Evolutionary conservation across 1,140 invertebrate species (phyloP).

Genomic region (Stratiolaelaps scimitus): DNA sequence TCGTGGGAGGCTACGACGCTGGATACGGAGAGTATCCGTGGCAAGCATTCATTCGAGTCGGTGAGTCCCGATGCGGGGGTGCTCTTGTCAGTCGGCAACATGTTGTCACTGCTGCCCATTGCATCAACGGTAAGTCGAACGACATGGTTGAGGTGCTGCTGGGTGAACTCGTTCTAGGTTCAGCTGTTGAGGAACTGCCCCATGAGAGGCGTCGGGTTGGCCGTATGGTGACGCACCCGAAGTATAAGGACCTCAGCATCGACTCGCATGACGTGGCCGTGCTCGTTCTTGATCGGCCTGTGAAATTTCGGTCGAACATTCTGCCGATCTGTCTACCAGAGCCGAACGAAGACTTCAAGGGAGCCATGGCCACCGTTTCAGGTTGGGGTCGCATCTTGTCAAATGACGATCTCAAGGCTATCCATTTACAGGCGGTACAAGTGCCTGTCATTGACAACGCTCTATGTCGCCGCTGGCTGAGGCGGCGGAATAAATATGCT

Average conservation of each 20-base stretch:
- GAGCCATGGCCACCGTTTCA: slow-evolving; percentile 38
- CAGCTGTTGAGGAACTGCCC: not conserved
- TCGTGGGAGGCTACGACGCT: slow-evolving; percentile 75
- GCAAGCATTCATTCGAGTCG: slow-evolving; percentile 49
- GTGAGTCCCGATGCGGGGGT: slow-evolving; percentile 47
- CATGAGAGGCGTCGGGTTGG: slow-evolving; percentile 42
- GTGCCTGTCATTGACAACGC: slow-evolving; percentile 38
- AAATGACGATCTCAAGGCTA: not conserved
- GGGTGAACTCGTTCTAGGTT: not conserved
- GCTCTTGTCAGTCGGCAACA: slow-evolving; percentile 46
- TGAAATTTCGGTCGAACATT: slow-evolving; percentile 54
- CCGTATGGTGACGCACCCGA: slow-evolving; percentile 61
- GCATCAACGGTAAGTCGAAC: slow-evolving; percentile 35
- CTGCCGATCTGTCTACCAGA: slow-evolving; percentile 63
- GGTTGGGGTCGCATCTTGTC: slow-evolving; percentile 50
- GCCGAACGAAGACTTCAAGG: slow-evolving; percentile 37
- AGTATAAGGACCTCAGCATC: slow-evolving; percentile 51
- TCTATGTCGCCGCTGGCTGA: not conserved
- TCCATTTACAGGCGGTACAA: slow-evolving; percentile 53
- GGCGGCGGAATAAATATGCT: slow-evolving; percentile 8
- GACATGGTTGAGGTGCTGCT: slow-evolving; percentile 8
- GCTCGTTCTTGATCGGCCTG: slow-evolving; percentile 55
- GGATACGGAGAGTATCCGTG: slow-evolving; percentile 79
- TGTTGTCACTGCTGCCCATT: slow-evolving; percentile 48
- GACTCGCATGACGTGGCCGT: slow-evolving; percentile 65